Conservation (phyloP, 2,113 vertebrate species). For the Danionella cerebrum region DNA sequence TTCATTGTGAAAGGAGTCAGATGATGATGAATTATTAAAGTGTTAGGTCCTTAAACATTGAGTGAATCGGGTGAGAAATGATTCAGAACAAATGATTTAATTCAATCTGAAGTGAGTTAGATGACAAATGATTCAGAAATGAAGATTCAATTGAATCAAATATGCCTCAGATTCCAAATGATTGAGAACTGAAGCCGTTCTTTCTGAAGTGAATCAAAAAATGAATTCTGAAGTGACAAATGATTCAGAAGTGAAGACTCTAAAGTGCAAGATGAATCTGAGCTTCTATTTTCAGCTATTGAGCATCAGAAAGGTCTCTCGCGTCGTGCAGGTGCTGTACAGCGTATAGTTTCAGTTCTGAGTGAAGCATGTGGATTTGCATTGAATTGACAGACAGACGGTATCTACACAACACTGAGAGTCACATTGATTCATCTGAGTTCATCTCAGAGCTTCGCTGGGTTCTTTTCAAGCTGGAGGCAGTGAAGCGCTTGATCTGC, state of each 20-base stretch:
- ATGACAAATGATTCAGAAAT: neutral
- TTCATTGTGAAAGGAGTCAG: too few relatives aligned
- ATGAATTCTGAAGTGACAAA: too few relatives aligned
- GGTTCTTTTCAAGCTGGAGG: slow-evolving; percentile 6
- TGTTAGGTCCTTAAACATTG: too few relatives aligned
- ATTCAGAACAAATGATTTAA: neutral
- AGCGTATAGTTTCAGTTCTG: neutral
- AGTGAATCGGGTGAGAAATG: neutral
- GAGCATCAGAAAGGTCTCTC: too few relatives aligned
- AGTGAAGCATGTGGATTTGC: neutral
- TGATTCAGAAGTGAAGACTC: too few relatives aligned
- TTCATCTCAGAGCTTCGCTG: neutral
- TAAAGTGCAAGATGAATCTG: too few relatives aligned
- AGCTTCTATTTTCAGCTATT: neutral
- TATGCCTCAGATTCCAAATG: too few relatives aligned
- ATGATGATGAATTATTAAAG: too few relatives aligned
- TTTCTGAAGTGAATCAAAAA: too few relatives aligned
- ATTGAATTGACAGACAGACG: neutral
- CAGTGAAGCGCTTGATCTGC: slow-evolving; percentile 15
- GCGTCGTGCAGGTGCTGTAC: neutral
- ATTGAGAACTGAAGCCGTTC: too few relatives aligned
- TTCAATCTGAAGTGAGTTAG: neutral
- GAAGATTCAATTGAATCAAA: too few relatives aligned
- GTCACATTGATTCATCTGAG: neutral
- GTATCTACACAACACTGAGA: neutral